Percentiles rank a stretch among this genome's conserved stretches.
phyloP scores from a whole-genome alignment of 2,888 invertebrate genomes.

The Leptinotarsa peninsularis region DNA sequence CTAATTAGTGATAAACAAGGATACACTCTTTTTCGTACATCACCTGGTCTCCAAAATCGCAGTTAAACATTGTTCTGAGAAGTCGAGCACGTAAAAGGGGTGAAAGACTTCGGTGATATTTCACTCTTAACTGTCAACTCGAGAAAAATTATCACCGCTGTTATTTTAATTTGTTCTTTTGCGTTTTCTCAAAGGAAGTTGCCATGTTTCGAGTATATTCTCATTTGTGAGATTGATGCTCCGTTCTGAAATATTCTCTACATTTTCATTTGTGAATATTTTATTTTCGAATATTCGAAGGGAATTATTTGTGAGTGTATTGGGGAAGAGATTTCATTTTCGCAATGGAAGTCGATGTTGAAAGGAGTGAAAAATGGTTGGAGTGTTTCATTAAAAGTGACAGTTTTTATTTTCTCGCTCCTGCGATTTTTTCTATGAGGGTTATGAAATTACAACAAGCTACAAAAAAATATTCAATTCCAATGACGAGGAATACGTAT shows the following conservation, averaged over 20 bases:
- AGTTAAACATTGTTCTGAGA: conserved; percentile 26
- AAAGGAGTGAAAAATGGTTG: neutral
- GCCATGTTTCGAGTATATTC: conserved; percentile 25
- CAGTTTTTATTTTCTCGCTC: neutral
- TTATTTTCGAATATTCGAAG: neutral
- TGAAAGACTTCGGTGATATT: conserved; percentile 31
- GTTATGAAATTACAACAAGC: neutral
- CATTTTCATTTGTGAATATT: neutral
- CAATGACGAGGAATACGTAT: neutral
- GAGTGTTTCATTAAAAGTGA: neutral
- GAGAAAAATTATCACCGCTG: conserved; percentile 43
- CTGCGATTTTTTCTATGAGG: neutral
- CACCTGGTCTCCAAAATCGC: conserved; percentile 2
- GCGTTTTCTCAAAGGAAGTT: conserved; percentile 16
- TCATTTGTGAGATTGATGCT: conserved; percentile 29
- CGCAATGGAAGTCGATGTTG: neutral
- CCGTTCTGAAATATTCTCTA: neutral
- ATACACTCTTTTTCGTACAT: conserved; percentile 1
- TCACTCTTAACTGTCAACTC: conserved; percentile 39
- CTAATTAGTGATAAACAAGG: neutral
- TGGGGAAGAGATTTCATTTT: conserved; percentile 3
- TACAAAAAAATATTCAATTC: neutral
- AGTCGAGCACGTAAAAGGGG: conserved; percentile 21
- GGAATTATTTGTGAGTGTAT: neutral
- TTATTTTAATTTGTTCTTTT: conserved; percentile 44